Evolutionary conservation across 2,888 invertebrate genomes (phyloP), one percentile per base, ranked within the genome.

Genomic region (Abrostola triplasia): DNA sequence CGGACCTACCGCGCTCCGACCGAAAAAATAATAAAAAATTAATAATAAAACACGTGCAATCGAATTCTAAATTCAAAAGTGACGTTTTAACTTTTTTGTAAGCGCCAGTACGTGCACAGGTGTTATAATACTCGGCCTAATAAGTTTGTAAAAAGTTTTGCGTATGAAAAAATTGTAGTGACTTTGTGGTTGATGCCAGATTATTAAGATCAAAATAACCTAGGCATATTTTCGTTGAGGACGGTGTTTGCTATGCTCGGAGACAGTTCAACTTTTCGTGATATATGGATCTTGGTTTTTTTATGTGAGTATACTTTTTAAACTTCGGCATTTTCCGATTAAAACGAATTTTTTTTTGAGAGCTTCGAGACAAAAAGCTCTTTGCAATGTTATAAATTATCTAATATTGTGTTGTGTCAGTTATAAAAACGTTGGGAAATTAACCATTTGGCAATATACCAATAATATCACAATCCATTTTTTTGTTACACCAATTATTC

Each of bases 181-280:
- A 82, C 78, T 82, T 82, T 78, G 80, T 79, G 65, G 72, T 59
- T 73, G 79, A 79, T 85, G 85, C 84, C 84, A 85, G 81, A 77
- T 77, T 85, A 76, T 83, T 80, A 74, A 77, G 86, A 83, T 86
- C 66, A 79, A 87, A 88, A 88, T 88, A 88, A 83, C 83, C 72
- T 69, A 59, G 54, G 84, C 80, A 84, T 87, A 86, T 87, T 87
- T 87, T 83, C 70, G 83, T 81, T 85, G 85, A 81, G 84, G 85
- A 80, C 85, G 79, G 69, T 58, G 76, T 79, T 74, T 78, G 76
- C 58, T 64, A 73, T 61, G 64, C 36, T 58, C 58, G 65, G 71
- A 74, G 74, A 74, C 81, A 75, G 76, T 77, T 73, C 54, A 74
- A 70, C 75, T 70, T 71, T 76, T 68, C 70, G 65, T 79, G 83